These are phyloP conservation scores for Mongoloraphidia duomilia DNA, from an alignment of 2,888 invertebrate species.

Conservation along the genomic window DNA sequence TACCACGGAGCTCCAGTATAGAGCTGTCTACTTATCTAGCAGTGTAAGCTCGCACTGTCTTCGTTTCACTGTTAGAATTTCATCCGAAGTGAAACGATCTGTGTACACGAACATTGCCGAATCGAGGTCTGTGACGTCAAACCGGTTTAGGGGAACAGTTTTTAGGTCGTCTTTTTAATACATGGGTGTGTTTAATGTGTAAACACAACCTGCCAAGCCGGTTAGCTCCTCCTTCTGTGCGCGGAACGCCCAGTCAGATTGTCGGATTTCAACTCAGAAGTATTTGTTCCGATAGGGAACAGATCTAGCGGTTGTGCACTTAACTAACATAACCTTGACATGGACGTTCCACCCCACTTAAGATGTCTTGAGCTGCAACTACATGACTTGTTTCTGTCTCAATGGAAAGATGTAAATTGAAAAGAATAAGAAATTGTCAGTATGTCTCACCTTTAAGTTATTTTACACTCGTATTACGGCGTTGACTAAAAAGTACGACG, in stretches of 20 bases:
- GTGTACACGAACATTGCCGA: constrained; percentile 18
- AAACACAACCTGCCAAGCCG: constrained; percentile 15
- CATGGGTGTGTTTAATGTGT: constrained; percentile 17
- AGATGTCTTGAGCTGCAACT: too few relatives aligned
- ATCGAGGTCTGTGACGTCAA: constrained; percentile 19
- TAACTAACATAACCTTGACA: constrained; percentile 28
- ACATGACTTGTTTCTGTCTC: too few relatives aligned
- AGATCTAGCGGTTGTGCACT: constrained; percentile 24
- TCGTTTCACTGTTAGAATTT: constrained; percentile 25
- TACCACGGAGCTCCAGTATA: not conserved
- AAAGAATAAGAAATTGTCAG: too few relatives aligned
- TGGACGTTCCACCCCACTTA: constrained; percentile 16
- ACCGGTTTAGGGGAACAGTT: constrained; percentile 19
- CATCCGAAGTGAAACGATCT: constrained; percentile 19
- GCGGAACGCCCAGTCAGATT: constrained; percentile 13
- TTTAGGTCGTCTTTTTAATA: constrained; percentile 24
- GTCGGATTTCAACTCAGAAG: constrained; percentile 12
- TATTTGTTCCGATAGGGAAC: constrained; percentile 19
- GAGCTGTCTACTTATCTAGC: constrained; percentile 3
- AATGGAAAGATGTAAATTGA: too few relatives aligned
- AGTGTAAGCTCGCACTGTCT: constrained; percentile 13
- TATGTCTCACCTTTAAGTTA: too few relatives aligned
- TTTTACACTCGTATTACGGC: too few relatives aligned
- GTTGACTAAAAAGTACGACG: too few relatives aligned
- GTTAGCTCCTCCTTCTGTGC: constrained; percentile 17